Conservation (phyloP, 2,888 invertebrate genomes). For the Drosophila testacea region DNA sequence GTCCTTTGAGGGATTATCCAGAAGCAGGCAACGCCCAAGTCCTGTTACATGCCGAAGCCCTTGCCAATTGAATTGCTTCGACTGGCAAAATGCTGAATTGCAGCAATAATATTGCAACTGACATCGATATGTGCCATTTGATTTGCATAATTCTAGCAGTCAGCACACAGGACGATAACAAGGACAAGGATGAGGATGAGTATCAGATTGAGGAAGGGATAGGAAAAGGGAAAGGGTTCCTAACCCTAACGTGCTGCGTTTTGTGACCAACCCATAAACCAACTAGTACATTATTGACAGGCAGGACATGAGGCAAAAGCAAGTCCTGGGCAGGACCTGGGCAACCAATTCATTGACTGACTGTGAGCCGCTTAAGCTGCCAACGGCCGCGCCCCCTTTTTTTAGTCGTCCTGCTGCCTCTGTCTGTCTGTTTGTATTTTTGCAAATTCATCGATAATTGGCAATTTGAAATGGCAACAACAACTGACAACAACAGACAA, state of each 20-base stretch:
- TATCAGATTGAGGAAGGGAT: not conserved
- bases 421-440: slow-evolving; percentile 71
- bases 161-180: slow-evolving; percentile 35
- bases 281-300: slow-evolving; percentile 68
- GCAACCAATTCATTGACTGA: slow-evolving; percentile 20
- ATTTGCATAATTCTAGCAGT: slow-evolving; percentile 73
- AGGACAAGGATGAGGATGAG: slow-evolving; percentile 2
- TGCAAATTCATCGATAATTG: slow-evolving; percentile 82
- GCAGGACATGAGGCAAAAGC: slow-evolving; percentile 24
- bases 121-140: slow-evolving; percentile 79
- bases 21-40: slow-evolving; percentile 50
- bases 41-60: slow-evolving; percentile 24
- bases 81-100: slow-evolving; percentile 71
- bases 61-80: slow-evolving; percentile 53
- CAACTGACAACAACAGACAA: slow-evolving; percentile 53
- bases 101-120: slow-evolving; percentile 78
- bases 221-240: not conserved
- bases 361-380: slow-evolving; percentile 70
- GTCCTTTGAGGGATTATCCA: slow-evolving; percentile 48
- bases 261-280: slow-evolving; percentile 45
- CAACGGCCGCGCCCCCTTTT: slow-evolving; percentile 54
- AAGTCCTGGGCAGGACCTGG: slow-evolving; percentile 28
- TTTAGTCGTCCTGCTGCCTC: slow-evolving; percentile 5
- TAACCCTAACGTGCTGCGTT: slow-evolving; percentile 48
- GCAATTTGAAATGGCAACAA: slow-evolving; percentile 79